Conservation (phyloP, 2,113 vertebrate genomes). For the Pedionomus torquatus region DNA sequence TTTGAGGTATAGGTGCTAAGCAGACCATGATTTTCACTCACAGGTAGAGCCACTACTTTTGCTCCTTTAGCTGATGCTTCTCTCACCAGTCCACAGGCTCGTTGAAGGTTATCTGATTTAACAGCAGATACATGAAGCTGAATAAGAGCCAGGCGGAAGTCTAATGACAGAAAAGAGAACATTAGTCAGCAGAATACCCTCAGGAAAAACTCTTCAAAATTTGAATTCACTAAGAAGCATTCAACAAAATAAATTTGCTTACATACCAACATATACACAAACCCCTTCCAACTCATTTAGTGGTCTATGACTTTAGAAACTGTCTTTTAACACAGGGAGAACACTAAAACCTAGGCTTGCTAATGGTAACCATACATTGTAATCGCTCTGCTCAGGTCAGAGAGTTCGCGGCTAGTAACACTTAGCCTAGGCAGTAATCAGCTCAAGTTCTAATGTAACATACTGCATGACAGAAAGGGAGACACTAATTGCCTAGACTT, state of each 20-base stretch:
- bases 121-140: slow-evolving; percentile 86
- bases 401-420: not conserved
- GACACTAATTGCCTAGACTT: not conserved
- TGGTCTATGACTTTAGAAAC: not conserved
- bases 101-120: slow-evolving; percentile 89
- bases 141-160: slow-evolving; percentile 90
- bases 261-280: not conserved
- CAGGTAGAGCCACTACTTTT: slow-evolving; percentile 89
- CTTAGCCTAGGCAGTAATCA: not conserved
- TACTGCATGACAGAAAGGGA: not conserved
- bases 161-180: slow-evolving; percentile 68
- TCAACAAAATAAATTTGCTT: not conserved
- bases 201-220: not conserved
- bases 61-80: slow-evolving; percentile 87
- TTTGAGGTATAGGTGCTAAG: not conserved
- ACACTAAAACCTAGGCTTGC: not conserved
- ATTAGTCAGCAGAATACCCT: not conserved
- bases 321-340: not conserved
- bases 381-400: not conserved
- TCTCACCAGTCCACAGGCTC: slow-evolving; percentile 81
- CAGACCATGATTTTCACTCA: slow-evolving; percentile 71
- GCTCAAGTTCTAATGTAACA: not conserved
- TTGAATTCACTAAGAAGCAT: not conserved
- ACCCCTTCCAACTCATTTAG: not conserved
- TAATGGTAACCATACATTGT: accelerated